These are phyloP conservation scores for Felis catus DNA, from an alignment of 2,113 vertebrate genomes.

Conservation along the genomic window DNA sequence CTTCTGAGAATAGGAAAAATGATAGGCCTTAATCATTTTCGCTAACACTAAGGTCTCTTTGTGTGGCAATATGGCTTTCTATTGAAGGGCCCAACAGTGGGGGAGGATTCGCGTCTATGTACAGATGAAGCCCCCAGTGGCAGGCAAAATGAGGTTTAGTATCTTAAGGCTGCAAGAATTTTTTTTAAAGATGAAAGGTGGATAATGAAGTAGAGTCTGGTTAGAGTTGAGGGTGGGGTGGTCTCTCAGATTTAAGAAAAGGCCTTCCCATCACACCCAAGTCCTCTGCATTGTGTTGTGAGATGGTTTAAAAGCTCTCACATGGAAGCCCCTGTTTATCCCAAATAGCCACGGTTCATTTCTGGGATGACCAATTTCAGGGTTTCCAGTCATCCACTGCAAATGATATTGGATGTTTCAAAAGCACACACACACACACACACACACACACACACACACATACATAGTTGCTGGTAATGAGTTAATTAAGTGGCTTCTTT, in stretches of 20 bases:
- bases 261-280: not conserved
- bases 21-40: slow-evolving; percentile 40
- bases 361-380: not conserved
- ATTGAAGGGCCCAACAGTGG: slow-evolving; percentile 4
- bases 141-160: slow-evolving; percentile 52
- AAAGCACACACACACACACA: not conserved
- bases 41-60: slow-evolving; percentile 59
- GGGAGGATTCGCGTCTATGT: not conserved
- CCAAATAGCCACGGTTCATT: not conserved
- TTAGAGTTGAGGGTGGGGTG: not conserved
- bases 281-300: not conserved
- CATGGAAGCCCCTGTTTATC: not conserved
- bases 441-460: no score
- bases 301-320: not conserved
- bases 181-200: not conserved
- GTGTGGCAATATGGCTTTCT: slow-evolving; percentile 41
- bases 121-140: slow-evolving; percentile 51
- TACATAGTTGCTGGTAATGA: not conserved
- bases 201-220: slow-evolving; percentile 30
- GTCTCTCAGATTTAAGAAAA: not conserved
- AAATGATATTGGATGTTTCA: not conserved
- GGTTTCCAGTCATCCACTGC: not conserved
- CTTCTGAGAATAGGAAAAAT: slow-evolving; percentile 35
- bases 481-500: not conserved
- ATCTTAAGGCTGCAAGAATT: slow-evolving; percentile 24